Evolutionary conservation across 2,113 vertebrate species (phyloP).

Genomic region (Atrichornis clamosus): DNA sequence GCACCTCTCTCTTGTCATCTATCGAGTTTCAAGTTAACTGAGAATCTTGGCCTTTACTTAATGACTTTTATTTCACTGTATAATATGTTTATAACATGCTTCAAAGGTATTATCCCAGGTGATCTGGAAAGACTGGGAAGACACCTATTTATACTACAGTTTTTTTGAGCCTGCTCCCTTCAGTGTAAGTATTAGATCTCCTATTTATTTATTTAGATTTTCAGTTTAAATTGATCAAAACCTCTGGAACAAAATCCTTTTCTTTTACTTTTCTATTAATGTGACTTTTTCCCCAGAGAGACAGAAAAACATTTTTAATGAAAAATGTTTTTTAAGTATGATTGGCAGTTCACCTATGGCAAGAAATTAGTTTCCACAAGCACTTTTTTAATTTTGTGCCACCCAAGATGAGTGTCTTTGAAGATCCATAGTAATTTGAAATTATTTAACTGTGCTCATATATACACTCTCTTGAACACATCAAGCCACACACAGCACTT

Average conservation of each 20-base stretch:
- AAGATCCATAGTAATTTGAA: neutral
- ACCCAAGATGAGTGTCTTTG: slow-evolving; percentile 21
- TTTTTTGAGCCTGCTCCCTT: neutral
- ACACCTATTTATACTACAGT: neutral
- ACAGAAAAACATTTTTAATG: neutral
- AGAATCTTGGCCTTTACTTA: neutral
- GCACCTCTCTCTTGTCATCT: neutral
- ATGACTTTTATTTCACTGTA: neutral
- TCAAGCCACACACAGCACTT: neutral
- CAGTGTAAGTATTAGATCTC: neutral
- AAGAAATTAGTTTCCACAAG: slow-evolving; percentile 21
- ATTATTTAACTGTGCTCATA: neutral
- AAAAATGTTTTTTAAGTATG: slow-evolving; percentile 2
- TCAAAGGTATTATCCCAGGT: neutral
- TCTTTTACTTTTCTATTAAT: neutral
- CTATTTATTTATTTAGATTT: slow-evolving; percentile 13
- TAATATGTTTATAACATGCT: neutral
- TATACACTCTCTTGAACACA: neutral
- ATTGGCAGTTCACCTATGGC: slow-evolving; percentile 34
- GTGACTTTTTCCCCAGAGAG: neutral
- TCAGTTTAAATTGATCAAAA: neutral
- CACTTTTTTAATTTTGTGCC: neutral
- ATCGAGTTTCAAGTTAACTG: neutral
- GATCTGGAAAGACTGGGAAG: neutral
- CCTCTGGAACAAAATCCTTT: neutral